A percentile compares a stretch with the other conserved stretches of the same genome.
These are phyloP conservation scores for Drosophila arizonae DNA, from an alignment of 1,140 invertebrate species.

Conservation along the genomic window DNA sequence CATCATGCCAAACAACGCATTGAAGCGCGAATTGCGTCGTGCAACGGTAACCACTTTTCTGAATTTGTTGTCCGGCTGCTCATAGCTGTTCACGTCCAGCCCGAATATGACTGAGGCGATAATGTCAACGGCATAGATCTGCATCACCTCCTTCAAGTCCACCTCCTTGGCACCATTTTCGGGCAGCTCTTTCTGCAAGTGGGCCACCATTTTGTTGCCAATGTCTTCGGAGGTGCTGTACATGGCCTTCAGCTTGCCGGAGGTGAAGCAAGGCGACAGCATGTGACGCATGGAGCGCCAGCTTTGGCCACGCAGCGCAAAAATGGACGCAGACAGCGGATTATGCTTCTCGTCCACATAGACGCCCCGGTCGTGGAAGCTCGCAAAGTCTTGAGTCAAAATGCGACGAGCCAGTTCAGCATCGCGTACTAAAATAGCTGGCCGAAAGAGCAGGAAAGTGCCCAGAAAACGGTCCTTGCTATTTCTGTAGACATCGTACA, in stretches of 20 bases:
- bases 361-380: slow-evolving; percentile 82
- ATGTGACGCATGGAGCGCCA: slow-evolving; percentile 84
- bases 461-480: slow-evolving; percentile 70
- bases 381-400: slow-evolving; percentile 82
- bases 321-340: slow-evolving; percentile 81
- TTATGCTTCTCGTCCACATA: slow-evolving; percentile 77
- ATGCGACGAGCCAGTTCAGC: slow-evolving; percentile 82
- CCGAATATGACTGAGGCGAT: slow-evolving; percentile 74
- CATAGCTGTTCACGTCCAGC: slow-evolving; percentile 69
- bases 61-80: slow-evolving; percentile 71
- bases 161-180: slow-evolving; percentile 49
- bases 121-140: slow-evolving; percentile 72
- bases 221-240: slow-evolving; percentile 83
- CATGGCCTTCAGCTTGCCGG: slow-evolving; percentile 85
- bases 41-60: slow-evolving; percentile 31
- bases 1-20: slow-evolving; percentile 46
- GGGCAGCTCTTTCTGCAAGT: slow-evolving; percentile 52
- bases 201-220: slow-evolving; percentile 74
- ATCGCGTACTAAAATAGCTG: slow-evolving; percentile 83
- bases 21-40: slow-evolving; percentile 22
- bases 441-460: slow-evolving; percentile 77
- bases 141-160: slow-evolving; percentile 59
- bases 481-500: slow-evolving; percentile 63
- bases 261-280: slow-evolving; percentile 85
- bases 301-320: slow-evolving; percentile 82